Percentiles rank a stretch among this genome's conserved stretches.
Evolutionary conservation across 2,113 vertebrate genomes (phyloP).

Genomic region (Dascyllus trimaculatus): DNA sequence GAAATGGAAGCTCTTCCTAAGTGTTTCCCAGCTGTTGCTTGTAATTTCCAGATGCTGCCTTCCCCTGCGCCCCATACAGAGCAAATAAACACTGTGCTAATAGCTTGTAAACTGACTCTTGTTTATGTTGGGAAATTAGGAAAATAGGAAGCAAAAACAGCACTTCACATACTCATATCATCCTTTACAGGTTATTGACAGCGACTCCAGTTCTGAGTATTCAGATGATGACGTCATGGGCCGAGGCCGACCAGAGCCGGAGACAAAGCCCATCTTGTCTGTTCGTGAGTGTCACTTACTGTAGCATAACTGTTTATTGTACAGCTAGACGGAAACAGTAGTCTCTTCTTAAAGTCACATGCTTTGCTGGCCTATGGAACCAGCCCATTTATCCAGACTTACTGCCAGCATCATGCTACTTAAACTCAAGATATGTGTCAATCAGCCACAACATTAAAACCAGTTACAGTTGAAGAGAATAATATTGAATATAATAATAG

Average conservation of each 20-base stretch:
- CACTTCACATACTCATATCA: not conserved
- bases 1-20: constrained; percentile 2
- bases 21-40: constrained; percentile 51
- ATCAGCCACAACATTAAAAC: no score
- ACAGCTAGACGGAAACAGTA: no score
- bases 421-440: no score
- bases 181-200: constrained; percentile 80
- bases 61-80: constrained; percentile 13
- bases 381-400: no score
- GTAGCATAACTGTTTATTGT: no score
- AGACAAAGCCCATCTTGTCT: constrained; percentile 93
- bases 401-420: no score
- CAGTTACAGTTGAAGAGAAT: no score
- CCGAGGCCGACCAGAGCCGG: constrained; percentile 86
- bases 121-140: constrained; percentile 34
- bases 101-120: constrained; percentile 40
- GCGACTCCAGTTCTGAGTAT: constrained; percentile 89
- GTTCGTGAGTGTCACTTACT: constrained; percentile 88
- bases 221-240: constrained; percentile 89
- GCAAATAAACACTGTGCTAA: constrained; percentile 35
- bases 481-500: no score
- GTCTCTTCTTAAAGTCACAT: not conserved
- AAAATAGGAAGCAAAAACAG: not conserved
- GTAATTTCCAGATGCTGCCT: constrained; percentile 68
- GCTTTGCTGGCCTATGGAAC: not conserved